A percentile compares a stretch with the other conserved stretches of the same genome.
Conservation (phyloP, 2,888 invertebrate species). For the Erebia epiphron region DNA sequence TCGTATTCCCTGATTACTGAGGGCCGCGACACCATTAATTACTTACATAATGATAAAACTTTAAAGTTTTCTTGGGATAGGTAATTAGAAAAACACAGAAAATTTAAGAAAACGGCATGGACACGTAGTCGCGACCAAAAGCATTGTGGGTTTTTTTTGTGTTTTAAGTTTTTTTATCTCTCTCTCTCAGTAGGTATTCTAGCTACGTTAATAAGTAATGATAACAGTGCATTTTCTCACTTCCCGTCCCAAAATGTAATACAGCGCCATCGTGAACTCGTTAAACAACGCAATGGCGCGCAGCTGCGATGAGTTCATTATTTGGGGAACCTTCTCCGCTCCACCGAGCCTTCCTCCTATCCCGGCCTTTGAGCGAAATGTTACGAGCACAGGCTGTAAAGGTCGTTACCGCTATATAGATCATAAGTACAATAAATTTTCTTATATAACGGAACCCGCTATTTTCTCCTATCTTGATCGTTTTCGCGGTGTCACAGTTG, state of each 20-base stretch:
- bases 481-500: too few relatives aligned
- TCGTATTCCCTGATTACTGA: too few relatives aligned
- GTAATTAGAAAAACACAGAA: too few relatives aligned
- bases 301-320: constrained; percentile 34
- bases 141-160: too few relatives aligned
- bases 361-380: constrained; percentile 35
- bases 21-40: too few relatives aligned
- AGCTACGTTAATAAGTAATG: constrained; percentile 2
- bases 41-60: too few relatives aligned
- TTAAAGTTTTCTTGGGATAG: too few relatives aligned
- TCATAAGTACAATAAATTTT: neutral
- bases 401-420: constrained; percentile 36
- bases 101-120: too few relatives aligned
- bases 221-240: constrained; percentile 2
- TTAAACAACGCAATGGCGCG: constrained; percentile 50
- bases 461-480: too few relatives aligned
- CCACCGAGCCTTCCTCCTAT: constrained; percentile 17
- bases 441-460: neutral
- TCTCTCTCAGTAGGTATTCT: neutral
- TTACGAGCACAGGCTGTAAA: constrained; percentile 38
- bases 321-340: constrained; percentile 18
- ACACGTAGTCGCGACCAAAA: too few relatives aligned
- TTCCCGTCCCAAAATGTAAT: constrained; percentile 14
- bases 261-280: constrained; percentile 17
- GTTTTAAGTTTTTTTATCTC: too few relatives aligned